Base-by-base conservation (phyloP, 2,888 invertebrate genomes). In the Acrocera orbiculus region DNA sequence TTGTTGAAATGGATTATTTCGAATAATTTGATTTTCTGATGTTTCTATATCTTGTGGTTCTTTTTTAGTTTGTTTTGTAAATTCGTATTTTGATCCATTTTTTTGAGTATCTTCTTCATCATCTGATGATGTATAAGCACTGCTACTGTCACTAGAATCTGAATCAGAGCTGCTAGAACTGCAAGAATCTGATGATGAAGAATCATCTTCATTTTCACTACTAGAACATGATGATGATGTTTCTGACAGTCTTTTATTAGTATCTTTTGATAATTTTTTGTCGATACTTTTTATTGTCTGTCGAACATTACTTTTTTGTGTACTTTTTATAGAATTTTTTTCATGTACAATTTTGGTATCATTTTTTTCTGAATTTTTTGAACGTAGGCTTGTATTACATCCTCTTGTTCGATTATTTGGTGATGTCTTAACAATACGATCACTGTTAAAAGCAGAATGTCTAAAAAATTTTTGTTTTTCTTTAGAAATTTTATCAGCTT, bases 391-490 rank as follows among this genome's bases (percentile, higher is more conserved):
- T n/a, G n/a, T n/a, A n/a, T n/a, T n/a, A n/a, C n/a, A n/a, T n/a
- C n/a, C n/a, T n/a, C 35, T 38, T 9, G 28, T n/a, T 24, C 37
- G 30, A 26, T 22, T 20, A 5, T 35, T 35, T 19, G 41, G 35
- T 19, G 41, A 42, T 22, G 41, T 42, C 35, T 46, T 48, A 9
- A 42, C 38, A 3, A 46, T 26, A 14, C 50, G 44, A 14, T 48
- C 75, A 41, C 76, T 68, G 58, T 80, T 79, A 58, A 81, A 80
- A 34, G 76, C 79, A 48, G 79, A 79, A 55, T 73, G 69, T 56
- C 79, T 67, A 66, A 83, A 83, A 66, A 82, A 82, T 63, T 81
- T 81, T 62, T 79, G 81, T 61, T 82, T 83, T 66, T 83, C 82
- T 64, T 80, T 79, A 44, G 81, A 81, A 70, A 82, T 80, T 56